Evolutionary conservation across 1,140 invertebrate species (phyloP), one percentile per base, ranked within the genome.

Genomic region (Drosophila cardini): DNA sequence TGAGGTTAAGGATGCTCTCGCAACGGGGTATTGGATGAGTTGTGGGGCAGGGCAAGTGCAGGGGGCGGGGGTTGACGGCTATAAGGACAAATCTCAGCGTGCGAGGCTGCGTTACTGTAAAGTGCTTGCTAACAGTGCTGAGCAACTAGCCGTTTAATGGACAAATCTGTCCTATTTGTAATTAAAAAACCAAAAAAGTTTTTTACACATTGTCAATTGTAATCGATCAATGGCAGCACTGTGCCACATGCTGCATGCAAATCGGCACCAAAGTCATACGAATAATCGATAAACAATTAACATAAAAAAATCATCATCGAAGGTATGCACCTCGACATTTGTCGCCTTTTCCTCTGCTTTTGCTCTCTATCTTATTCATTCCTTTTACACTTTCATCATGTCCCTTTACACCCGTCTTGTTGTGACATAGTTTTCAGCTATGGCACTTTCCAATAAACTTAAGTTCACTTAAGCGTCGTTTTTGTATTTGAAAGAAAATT

Each of bases 221-320:
- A n/a, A n/a, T n/a, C n/a, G n/a, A n/a, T n/a, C n/a, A n/a, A n/a
- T n/a, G n/a, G n/a, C n/a, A n/a, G n/a, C n/a, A n/a, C n/a, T n/a
- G n/a, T n/a, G n/a, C n/a, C n/a, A n/a, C n/a, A n/a, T n/a, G n/a
- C 45, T 11, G 13, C 45, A 64, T 65, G 40, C 18, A 46, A 38
- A 65, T 65, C 50, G 56, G 30, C 32, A 2, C 11, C 5, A 45
- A 61, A 61, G 38, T 52, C 55, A 21, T n/a, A 32, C 30, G 34
- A 46, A 38, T 21, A 69, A 68, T 62, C 64, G 63, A 61, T 48
- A 61, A 56, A 55, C 56, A 61, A 60, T 69, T 62, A 61, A 56
- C 50, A 69, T 61, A 50, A 38, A 34, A 32, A 45, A 53, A 40
- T 16, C 42, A 46, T 32, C 26, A 43, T 15, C 10, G 32, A 30